Conservation (phyloP, 1,140 invertebrate genomes). For the Gryllus bimaculatus region DNA sequence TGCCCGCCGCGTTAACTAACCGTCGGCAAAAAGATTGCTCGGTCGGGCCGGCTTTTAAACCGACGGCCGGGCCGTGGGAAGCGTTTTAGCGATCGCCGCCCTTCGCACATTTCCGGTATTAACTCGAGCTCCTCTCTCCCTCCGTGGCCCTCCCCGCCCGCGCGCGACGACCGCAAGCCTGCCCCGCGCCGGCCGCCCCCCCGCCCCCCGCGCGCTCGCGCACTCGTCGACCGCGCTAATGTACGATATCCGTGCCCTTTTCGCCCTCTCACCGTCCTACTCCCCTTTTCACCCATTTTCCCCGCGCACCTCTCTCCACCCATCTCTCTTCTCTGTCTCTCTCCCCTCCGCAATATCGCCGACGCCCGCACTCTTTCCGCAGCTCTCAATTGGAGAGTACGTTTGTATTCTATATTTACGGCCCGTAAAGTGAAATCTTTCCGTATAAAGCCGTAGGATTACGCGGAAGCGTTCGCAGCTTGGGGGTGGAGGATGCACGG, state of each 20-base stretch:
- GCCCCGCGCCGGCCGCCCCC: too few relatives aligned
- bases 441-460: background rate
- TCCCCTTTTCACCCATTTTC: background rate
- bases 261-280: background rate
- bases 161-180: background rate
- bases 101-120: background rate
- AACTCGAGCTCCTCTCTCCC: background rate
- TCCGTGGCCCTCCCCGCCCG: too few relatives aligned
- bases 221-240: background rate
- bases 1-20: background rate
- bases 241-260: conserved; percentile 1
- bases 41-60: background rate
- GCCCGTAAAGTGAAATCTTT: conserved; percentile 4
- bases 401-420: conserved; percentile 5
- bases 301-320: background rate
- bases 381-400: conserved; percentile 3
- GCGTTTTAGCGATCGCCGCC: background rate
- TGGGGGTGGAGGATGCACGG: too few relatives aligned
- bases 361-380: background rate
- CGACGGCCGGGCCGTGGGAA: background rate
- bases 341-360: background rate
- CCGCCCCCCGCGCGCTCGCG: background rate
- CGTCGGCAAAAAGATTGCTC: background rate
- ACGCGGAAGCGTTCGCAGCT: background rate
- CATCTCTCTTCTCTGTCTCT: background rate